Evolutionary conservation across 2,888 invertebrate species (phyloP), one percentile per base, ranked within the genome.

Genomic region (Congeria kusceri): DNA sequence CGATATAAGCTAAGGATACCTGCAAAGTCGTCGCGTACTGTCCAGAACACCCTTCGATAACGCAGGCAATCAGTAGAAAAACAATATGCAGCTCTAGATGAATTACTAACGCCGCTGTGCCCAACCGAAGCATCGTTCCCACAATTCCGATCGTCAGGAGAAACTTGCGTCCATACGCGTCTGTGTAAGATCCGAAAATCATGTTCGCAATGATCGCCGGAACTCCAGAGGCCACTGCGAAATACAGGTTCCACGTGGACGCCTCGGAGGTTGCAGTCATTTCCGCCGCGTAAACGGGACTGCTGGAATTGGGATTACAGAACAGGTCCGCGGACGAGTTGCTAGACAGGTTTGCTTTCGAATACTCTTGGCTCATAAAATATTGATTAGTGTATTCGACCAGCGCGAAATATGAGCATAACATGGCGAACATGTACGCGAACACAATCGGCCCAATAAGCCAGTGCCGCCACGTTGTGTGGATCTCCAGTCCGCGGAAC

Each of bases 21-120:
- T 83, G 80, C 20, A 80, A 47, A 25, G 67, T 64, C 1, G 82
- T 77, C 11, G 77, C 68, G 56, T 75, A 76, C 56, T 72, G 67
- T 0, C 86, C 86, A 1, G 82, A 77, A 20, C 83, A 62, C 0
- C 87, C 88, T 56, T 87, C 87, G 3, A 86, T 61, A 23, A 80
- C 70, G 62, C 78, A 82, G 0, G 77, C 85, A 18, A 83, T 76
- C 1, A 85, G 65, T 11, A 88, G 61, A 76, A 77, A 83, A 4
- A 64, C 49, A 20, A 86, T 69, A 11, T 72, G 69, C 13, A 83
- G 66, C 7, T 85, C 71, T 70, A 82, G 83, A 77, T 83, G 63
- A 29, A 87, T 83, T 20, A 86, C 74, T 4, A 81, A 67, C 13
- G 73, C 69, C 46, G 80, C 67, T 2, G 79, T 61, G n/a, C 53